phyloP scores from a whole-genome alignment of 2,113 vertebrate species.

The Holacanthus passer region DNA sequence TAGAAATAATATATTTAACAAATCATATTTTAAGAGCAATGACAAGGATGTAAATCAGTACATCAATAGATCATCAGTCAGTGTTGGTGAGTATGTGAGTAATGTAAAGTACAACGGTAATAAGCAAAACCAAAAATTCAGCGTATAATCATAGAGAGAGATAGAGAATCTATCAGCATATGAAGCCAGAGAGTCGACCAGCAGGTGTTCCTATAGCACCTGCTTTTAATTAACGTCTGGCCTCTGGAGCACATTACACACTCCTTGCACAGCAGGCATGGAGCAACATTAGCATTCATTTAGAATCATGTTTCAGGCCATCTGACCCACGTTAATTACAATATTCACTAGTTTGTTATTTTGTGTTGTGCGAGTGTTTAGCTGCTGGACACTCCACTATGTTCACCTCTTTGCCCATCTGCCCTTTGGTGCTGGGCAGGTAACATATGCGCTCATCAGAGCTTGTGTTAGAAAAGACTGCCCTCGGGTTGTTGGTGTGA shows the following conservation, averaged over 20 bases:
- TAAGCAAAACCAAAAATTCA: neutral
- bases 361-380: neutral
- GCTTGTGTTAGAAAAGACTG: neutral
- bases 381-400: neutral
- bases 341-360: neutral
- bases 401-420: neutral
- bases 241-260: neutral
- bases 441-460: neutral
- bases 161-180: too few relatives aligned
- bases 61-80: neutral
- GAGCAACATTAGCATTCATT: neutral
- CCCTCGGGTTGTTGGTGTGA: neutral
- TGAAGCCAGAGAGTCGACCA: neutral
- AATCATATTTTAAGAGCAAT: neutral
- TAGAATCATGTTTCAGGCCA: constrained; percentile 7
- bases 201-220: neutral
- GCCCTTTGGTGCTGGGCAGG: neutral
- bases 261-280: neutral
- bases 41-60: neutral
- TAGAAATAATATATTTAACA: neutral
- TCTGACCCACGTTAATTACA: neutral
- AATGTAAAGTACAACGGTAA: neutral
- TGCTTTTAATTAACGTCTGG: constrained; percentile 3
- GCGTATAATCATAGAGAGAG: neutral
- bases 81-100: too few relatives aligned